Evolutionary conservation across 2,888 invertebrate genomes (phyloP).

Genomic region (Stenoptilia bipunctidactyla): DNA sequence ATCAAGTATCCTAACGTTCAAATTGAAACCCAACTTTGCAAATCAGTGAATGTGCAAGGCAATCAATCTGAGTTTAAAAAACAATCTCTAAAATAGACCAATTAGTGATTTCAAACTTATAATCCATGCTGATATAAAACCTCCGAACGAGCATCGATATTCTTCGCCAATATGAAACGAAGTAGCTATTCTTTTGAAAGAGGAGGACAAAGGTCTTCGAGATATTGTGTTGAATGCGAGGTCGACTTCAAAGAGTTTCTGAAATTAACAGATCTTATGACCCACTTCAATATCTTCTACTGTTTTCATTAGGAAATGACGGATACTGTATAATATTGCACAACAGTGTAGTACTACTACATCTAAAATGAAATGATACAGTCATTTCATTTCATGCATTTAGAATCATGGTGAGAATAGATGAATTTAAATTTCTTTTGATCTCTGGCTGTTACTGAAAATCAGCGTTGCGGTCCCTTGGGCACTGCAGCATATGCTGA

Average conservation of each 20-base stretch:
- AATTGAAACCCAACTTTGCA: constrained; percentile 13
- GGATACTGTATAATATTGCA: constrained; percentile 15
- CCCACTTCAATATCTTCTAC: constrained; percentile 17
- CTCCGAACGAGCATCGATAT: constrained; percentile 11
- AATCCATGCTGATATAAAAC: constrained; percentile 13
- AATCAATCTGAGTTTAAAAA: constrained; percentile 14
- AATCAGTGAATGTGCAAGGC: constrained; percentile 9
- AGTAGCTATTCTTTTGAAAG: constrained; percentile 12
- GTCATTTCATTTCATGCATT: constrained; percentile 2
- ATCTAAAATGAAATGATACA: not conserved
- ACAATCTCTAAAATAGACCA: constrained; percentile 4
- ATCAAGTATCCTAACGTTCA: constrained; percentile 9
- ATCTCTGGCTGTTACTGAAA: too few species aligned
- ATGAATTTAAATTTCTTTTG: too few species aligned
- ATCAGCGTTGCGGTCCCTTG: too few species aligned
- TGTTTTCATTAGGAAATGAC: constrained; percentile 16
- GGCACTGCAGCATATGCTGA: too few species aligned
- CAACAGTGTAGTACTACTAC: constrained; percentile 3
- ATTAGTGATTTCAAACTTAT: constrained; percentile 7
- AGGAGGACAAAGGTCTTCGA: constrained; percentile 14
- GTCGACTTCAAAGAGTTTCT: constrained; percentile 12
- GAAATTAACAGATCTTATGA: constrained; percentile 15
- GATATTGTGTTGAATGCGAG: constrained; percentile 13
- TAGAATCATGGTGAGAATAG: constrained; percentile 15
- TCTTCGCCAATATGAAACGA: constrained; percentile 16